Base-by-base conservation (phyloP, 2,888 invertebrate species). In the Oegoconia quadripuncta region DNA sequence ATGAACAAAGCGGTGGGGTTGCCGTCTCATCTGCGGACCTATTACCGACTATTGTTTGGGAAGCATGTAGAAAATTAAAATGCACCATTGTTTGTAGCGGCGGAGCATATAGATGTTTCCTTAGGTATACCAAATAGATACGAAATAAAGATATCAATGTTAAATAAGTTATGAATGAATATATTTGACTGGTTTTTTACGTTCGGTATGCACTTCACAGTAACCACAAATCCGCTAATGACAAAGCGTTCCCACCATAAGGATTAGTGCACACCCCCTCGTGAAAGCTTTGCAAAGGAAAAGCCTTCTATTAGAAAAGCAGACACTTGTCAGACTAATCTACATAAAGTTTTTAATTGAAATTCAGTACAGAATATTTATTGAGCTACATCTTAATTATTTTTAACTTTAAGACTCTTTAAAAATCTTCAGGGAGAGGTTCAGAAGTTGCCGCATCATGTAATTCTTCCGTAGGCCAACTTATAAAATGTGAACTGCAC, bases 41-140 rank as follows among this genome's bases (percentile, higher is more conserved):
- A 84, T 82, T 83, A 82, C 74, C 43, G 64, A 58, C 83, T 71
- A 83, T 86, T 84, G 84, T 84, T 44, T 66, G 62, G 62, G 60
- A 64, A 64, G 68, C 70, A 64, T 64, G 76, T 74, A 74, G 81
- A 71, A 84, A 84, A 86, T 86, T 86, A 86, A 86, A 86, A 86
- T 80, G 77, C 77, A 68, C 74, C 76, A 80, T 84, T 84, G 84
- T 86, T 68, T 76, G 62, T n/a, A 50, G 54, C 66, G 55, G 61
- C 63, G 54, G n/a, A 17, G 37, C 27, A 53, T 67, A 74, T 73
- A 56, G 62, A 59, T 52, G 69, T 66, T 75, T 74, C 74, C 68
- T 72, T 67, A 22, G 22, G 22, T 3, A 22, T 9, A n/a, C n/a
- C n/a, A n/a, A 9, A 3, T 27, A 4, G 12, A 30, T 16, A n/a